Base-by-base conservation (phyloP, 2,113 vertebrate species). In the Pluvianellus socialis region DNA sequence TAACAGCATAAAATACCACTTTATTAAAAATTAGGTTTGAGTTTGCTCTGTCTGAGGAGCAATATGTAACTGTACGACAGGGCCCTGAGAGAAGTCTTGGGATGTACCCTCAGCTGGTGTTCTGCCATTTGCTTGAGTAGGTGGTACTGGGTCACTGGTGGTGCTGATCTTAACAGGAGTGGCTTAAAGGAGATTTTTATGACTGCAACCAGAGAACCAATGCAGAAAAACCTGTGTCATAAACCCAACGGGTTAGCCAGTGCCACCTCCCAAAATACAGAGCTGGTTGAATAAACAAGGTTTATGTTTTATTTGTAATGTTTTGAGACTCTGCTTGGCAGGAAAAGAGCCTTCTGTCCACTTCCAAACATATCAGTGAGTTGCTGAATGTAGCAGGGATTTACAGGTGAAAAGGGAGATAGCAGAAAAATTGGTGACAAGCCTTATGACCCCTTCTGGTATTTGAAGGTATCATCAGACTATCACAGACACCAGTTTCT, bases 21-120 rank as follows among this genome's bases (percentile, higher is more conserved):
- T 76, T 7, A 47, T 74, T 88, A 32, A 77, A 81, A 74, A 55
- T 8, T 3, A 30, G 10, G 5, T 59, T 86, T 66, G 85, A 62
- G 23, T 81, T 92, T 92, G 10, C 27, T 52, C 7, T 30, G 3
- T 56, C n/a, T 70, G 47, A 55, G 63, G 63, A 63, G 28, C 13
- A 4, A 4, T 23, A 14, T 0, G 2, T 49, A 32, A 79, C 17
- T 2, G 2, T 27, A 18, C 0, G 1, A 27, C 14, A 12, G 1
- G 28, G 26, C 16, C 18, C 55, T 21, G 26, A 80, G 38, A 79
- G 42, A 71, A 11, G 3, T 4, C 47, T 67, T 71, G 47, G 56
- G 42, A 33, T 61, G 33, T 10, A 35, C 17, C n/a, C 26, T 50
- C 33, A 15, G 12, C 1, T n/a, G 21, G 30, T 80, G 63, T 28